Evolutionary conservation across 2,113 vertebrate species (phyloP), one percentile per base, ranked within the genome.

Genomic region (Myotis yumanensis): DNA sequence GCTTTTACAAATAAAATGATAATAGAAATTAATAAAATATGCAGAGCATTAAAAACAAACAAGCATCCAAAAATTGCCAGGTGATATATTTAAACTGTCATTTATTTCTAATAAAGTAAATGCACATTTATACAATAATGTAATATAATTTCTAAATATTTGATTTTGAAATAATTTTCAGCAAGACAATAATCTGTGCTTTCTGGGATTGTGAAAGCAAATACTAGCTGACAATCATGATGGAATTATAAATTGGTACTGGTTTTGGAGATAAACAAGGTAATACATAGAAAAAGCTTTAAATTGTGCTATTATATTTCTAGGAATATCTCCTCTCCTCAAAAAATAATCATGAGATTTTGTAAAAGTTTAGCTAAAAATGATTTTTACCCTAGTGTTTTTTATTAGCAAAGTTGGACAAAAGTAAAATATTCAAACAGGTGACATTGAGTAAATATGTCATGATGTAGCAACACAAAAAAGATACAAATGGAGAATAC

Each of bases 1-100:
- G 23, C 72, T 84, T 9, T 54, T 62, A 86, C 7, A 88, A 90
- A 72, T 89, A 86, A 89, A 96, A 89, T 91, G 4, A 75, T 37
- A 15, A 76, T 37, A 15, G 1, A 4, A 86, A 69, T 1, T 11
- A 57, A n/a, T 52, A 73, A 86, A 86, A 43, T 62, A 7, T 57
- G 11, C 32, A 66, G 86, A 64, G 0, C 9, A 62, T 75, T 12
- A 4, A 62, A 76, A 93, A 91, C 46, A 2, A 89, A 43, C 1
- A 79, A n/a, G 0, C 15, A 43, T 64, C 12, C 16, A 81, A 80
- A 96, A 76, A 28, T 59, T 43, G 25, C 40, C 9, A 88, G 11
- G 11, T 89, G 28, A 2, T 11, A 17, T n/a, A 82, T n/a, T 81
- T 48, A 76, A 84, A 54, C 16, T 77, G 5, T 43, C 1, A 71